Percentiles rank a stretch among this genome's conserved stretches.
Conservation (phyloP, 1,140 invertebrate genomes). For the Andricus grossulariae region DNA sequence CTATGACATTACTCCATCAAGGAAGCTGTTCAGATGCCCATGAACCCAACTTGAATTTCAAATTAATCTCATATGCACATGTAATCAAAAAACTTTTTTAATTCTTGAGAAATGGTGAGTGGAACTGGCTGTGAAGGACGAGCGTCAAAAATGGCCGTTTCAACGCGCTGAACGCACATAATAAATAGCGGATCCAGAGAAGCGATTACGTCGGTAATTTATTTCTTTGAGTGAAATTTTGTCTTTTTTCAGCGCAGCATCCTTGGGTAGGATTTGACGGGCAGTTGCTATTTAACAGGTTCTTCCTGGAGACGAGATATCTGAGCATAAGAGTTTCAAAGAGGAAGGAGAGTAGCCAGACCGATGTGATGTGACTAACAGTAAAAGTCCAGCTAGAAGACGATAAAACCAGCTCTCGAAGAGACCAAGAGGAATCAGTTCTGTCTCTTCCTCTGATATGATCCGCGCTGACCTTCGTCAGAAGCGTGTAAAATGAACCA, state of each 20-base stretch:
- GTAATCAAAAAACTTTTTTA: conserved; percentile 3
- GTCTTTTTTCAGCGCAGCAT: conserved; percentile 3
- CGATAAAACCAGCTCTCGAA: conserved; percentile 43
- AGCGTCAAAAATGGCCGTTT: conserved; percentile 25
- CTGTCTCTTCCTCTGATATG: conserved; percentile 33
- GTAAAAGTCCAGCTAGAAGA: conserved; percentile 60
- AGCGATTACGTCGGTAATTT: conserved; percentile 25
- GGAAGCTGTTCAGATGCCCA: conserved; percentile 3
- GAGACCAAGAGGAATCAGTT: conserved; percentile 36
- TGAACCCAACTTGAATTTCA: neutral
- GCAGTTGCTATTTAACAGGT: conserved; percentile 28
- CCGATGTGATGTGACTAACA: conserved; percentile 46
- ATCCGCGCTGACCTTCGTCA: conserved; percentile 18
- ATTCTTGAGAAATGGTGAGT: conserved; percentile 12
- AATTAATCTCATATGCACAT: conserved; percentile 15
- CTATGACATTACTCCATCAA: neutral
- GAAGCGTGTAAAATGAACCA: conserved; percentile 39
- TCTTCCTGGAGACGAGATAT: conserved; percentile 24
- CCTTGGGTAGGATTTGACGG: conserved; percentile 9
- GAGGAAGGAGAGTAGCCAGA: conserved; percentile 17
- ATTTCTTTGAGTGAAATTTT: conserved; percentile 28
- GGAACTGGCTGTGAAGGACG: conserved; percentile 15
- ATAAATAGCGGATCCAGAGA: conserved; percentile 21
- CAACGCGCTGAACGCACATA: conserved; percentile 11
- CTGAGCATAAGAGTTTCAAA: conserved; percentile 6